Conservation (phyloP, 35 echinoderm and acorn worm genomes). For the Lytechinus pictus region DNA sequence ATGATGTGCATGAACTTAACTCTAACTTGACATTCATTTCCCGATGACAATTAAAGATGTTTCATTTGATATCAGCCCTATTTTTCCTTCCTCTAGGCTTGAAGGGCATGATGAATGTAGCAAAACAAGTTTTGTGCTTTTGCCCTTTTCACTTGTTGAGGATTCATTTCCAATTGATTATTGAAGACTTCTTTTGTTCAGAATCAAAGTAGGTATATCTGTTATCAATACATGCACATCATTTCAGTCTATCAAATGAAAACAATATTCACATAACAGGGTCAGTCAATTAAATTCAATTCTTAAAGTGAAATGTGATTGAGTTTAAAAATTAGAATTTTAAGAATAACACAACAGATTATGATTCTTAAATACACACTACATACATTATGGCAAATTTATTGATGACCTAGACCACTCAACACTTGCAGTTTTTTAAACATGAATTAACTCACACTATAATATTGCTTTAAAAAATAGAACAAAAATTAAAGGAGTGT, state of each 20-base stretch:
- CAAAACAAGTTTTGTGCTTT: neutral
- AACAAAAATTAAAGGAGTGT: neutral
- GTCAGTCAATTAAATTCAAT: too few species aligned
- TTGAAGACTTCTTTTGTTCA: neutral
- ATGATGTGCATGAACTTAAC: neutral
- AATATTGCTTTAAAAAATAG: neutral
- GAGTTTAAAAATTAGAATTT: too few species aligned
- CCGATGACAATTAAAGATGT: conserved; percentile 18
- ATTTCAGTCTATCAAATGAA: too few species aligned
- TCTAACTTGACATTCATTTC: conserved; percentile 5
- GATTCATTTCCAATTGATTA: neutral
- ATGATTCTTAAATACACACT: too few species aligned
- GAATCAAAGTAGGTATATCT: neutral
- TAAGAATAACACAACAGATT: too few species aligned
- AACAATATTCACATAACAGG: too few species aligned
- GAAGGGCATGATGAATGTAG: neutral
- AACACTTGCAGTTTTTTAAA: too few species aligned
- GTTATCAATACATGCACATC: too few species aligned
- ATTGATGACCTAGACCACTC: too few species aligned
- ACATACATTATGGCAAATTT: too few species aligned
- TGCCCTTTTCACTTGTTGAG: neutral
- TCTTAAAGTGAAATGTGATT: too few species aligned
- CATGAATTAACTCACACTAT: too few species aligned
- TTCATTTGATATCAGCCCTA: neutral
- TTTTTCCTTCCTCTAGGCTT: neutral